These are phyloP conservation scores for Andrena dorsata DNA, from an alignment of 2,888 invertebrate species.

Conservation along the genomic window DNA sequence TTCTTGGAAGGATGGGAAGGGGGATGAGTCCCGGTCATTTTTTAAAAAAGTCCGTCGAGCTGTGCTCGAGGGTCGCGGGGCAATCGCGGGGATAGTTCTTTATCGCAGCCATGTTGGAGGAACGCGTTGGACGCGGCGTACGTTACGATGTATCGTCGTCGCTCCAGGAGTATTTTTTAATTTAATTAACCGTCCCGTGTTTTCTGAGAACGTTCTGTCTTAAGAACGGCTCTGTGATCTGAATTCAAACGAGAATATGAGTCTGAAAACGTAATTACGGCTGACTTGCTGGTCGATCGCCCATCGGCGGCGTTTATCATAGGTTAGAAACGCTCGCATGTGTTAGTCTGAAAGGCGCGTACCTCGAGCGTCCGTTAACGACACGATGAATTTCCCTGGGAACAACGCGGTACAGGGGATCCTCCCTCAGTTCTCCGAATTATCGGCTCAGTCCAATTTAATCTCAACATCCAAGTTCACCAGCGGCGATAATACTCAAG, in stretches of 20 bases:
- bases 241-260: conserved; percentile 48
- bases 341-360: conserved; percentile 41
- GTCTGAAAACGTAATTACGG: conserved; percentile 37
- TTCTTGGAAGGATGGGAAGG: background rate
- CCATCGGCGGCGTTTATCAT: conserved; percentile 38
- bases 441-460: conserved; percentile 75
- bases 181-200: conserved; percentile 64
- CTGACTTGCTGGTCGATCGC: conserved; percentile 19
- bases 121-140: conserved; percentile 74
- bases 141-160: conserved; percentile 64
- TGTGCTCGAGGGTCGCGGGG: too few species aligned
- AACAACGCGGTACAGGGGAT: conserved; percentile 75
- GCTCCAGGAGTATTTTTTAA: conserved; percentile 64
- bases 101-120: conserved; percentile 73
- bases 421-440: conserved; percentile 82
- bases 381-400: conserved; percentile 80
- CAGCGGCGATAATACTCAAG: conserved; percentile 66
- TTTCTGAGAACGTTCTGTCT: conserved; percentile 27
- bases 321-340: conserved; percentile 66
- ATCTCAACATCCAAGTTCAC: conserved; percentile 72
- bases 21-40: background rate
- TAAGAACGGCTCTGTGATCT: conserved; percentile 5
- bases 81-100: conserved; percentile 38
- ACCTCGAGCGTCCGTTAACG: background rate
- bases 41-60: background rate